A percentile compares a stretch with the other conserved stretches of the same genome.
These are phyloP conservation scores for Autographa gamma DNA, from an alignment of 2,888 invertebrate species.

Conservation along the genomic window DNA sequence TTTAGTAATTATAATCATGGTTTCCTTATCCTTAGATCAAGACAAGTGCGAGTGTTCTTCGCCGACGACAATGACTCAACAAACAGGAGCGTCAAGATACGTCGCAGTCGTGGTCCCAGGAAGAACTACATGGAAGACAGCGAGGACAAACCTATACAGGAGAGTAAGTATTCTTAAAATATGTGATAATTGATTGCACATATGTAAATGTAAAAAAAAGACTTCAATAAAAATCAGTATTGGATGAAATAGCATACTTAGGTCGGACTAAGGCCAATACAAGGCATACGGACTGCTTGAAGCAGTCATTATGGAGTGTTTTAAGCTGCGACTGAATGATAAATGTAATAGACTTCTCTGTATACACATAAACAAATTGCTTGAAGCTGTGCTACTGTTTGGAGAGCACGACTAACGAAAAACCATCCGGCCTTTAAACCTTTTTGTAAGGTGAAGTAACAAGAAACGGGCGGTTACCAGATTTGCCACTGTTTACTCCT, in stretches of 20 bases:
- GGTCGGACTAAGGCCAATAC: too few relatives aligned
- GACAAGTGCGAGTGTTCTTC: constrained; percentile 86
- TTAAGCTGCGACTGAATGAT: too few relatives aligned
- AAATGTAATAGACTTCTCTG: too few relatives aligned
- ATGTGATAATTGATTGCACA: background rate
- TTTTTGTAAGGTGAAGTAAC: background rate
- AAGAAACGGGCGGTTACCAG: too few relatives aligned
- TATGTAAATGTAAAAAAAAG: background rate
- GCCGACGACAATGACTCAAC: constrained; percentile 81
- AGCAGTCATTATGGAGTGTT: too few relatives aligned
- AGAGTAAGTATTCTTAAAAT: constrained; percentile 71
- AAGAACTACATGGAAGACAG: constrained; percentile 87
- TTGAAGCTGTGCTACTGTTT: too few relatives aligned
- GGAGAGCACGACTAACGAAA: too few relatives aligned
- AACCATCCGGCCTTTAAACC: background rate
- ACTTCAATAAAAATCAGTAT: background rate
- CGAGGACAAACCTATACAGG: constrained; percentile 86
- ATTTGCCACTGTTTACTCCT: too few relatives aligned
- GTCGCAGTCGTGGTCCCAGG: constrained; percentile 76
- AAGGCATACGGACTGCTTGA: too few relatives aligned
- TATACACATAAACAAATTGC: too few relatives aligned
- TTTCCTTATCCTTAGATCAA: constrained; percentile 70
- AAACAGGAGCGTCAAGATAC: constrained; percentile 78
- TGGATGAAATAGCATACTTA: background rate
- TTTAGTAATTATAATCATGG: too few relatives aligned